A percentile compares a stretch with the other conserved stretches of the same genome.
These are phyloP conservation scores for Eretmocerus hayati DNA, from an alignment of 2,888 invertebrate genomes.

Conservation along the genomic window DNA sequence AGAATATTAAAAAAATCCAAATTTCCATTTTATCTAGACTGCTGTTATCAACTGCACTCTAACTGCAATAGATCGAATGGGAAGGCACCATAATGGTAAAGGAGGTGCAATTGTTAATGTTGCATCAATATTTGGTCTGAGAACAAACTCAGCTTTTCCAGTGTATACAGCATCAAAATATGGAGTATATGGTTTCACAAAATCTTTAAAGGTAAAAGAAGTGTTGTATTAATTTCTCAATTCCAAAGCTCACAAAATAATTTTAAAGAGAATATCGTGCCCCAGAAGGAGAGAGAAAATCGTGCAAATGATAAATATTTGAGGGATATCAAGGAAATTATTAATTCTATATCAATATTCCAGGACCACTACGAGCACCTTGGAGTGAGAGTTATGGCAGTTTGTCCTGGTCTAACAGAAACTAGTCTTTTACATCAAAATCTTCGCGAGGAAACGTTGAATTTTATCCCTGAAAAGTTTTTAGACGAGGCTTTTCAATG, in stretches of 20 bases:
- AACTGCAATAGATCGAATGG: conserved; percentile 45
- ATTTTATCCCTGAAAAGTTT: conserved; percentile 12
- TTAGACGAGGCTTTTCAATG: conserved; percentile 12
- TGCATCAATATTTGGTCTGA: conserved; percentile 54
- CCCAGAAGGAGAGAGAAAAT: background rate
- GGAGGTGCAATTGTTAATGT: conserved; percentile 61
- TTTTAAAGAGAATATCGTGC: background rate
- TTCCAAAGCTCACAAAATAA: no score
- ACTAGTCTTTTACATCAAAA: conserved; percentile 32
- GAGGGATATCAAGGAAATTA: no score
- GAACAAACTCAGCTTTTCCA: conserved; percentile 45
- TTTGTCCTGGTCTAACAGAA: conserved; percentile 41
- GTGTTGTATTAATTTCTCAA: no score
- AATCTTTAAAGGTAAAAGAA: conserved; percentile 33
- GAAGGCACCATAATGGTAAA: conserved; percentile 45
- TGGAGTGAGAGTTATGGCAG: conserved; percentile 37
- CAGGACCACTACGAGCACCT: conserved; percentile 39
- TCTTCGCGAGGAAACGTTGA: conserved; percentile 14
- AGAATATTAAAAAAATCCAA: background rate
- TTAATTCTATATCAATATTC: no score
- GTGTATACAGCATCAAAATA: conserved; percentile 43
- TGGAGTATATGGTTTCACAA: conserved; percentile 39
- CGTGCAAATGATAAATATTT: no score
- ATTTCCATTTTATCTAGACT: conserved; percentile 29
- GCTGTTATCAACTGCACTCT: conserved; percentile 42